Percentiles rank a stretch among this genome's conserved stretches.
Conservation (phyloP, 2,797 vertebrate genomes). For the Corythornis leucogaster region DNA sequence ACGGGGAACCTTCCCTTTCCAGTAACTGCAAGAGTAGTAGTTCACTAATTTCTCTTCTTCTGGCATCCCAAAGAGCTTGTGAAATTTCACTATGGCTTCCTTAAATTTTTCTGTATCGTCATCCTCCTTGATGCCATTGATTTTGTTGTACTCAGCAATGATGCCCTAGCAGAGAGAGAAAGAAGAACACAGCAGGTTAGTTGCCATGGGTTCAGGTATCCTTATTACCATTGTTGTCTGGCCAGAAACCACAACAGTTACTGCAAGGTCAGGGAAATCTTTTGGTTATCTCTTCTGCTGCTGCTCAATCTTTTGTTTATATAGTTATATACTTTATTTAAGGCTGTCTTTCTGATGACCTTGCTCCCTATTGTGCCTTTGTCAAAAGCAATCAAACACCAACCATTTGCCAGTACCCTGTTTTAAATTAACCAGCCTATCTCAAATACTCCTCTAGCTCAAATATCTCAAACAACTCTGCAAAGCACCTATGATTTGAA, state of each 20-base stretch:
- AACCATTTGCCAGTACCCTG: neutral
- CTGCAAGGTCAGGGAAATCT: neutral
- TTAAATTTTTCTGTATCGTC: slow-evolving; percentile 98
- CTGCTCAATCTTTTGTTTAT: neutral
- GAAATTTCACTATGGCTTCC: slow-evolving; percentile 93
- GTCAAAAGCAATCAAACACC: neutral
- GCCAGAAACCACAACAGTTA: neutral
- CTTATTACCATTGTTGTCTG: neutral
- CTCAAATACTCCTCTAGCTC: neutral
- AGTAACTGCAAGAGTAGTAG: slow-evolving; percentile 98
- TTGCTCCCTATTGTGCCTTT: neutral
- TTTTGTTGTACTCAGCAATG: slow-evolving; percentile 97
- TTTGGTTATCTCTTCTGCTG: neutral
- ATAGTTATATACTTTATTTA: neutral
- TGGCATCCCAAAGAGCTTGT: slow-evolving; percentile 95
- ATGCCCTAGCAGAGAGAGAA: slow-evolving; percentile 84
- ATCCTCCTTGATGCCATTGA: slow-evolving; percentile 93
- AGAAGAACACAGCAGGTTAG: neutral
- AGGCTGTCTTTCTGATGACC: neutral
- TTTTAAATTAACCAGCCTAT: neutral
- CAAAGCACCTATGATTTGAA: neutral
- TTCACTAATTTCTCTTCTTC: slow-evolving; percentile 98
- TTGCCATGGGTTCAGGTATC: neutral
- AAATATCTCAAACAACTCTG: neutral
- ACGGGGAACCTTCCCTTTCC: slow-evolving; percentile 95